phyloP scores from a whole-genome alignment of 2,113 vertebrate genomes.

The Trachemys scripta region DNA sequence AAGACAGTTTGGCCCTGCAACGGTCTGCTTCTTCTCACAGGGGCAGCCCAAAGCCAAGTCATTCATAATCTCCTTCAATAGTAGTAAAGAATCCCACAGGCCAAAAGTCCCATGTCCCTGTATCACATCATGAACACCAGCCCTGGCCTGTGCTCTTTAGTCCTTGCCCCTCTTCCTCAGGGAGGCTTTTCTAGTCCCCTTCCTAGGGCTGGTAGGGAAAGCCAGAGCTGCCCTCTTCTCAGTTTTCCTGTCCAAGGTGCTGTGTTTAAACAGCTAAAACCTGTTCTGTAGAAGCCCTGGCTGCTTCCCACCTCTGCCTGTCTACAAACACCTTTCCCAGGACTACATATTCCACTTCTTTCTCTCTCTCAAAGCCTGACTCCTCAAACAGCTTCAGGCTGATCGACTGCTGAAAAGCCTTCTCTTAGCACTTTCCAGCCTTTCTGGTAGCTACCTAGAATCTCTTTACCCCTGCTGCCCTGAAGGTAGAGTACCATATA shows the following conservation, averaged over 20 bases:
- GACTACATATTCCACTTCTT: not conserved
- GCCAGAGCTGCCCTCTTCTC: not conserved
- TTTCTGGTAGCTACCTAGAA: not conserved
- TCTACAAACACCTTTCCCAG: not conserved
- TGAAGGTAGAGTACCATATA: not conserved
- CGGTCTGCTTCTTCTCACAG: not conserved
- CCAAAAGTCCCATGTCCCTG: too few species aligned
- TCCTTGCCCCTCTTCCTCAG: too few species aligned
- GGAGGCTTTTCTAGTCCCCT: not conserved
- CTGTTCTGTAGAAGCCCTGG: not conserved
- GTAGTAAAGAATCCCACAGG: not conserved
- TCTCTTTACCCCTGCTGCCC: not conserved
- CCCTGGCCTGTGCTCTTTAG: too few species aligned
- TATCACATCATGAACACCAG: too few species aligned
- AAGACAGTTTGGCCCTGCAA: not conserved
- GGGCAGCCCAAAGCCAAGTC: not conserved
- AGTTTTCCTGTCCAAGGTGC: not conserved
- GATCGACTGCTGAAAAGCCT: not conserved
- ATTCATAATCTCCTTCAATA: not conserved
- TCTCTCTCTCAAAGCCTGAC: not conserved
- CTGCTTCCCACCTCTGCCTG: not conserved
- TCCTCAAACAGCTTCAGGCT: not conserved
- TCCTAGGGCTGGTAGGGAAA: not conserved
- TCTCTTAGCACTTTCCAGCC: not conserved
- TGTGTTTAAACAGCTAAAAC: not conserved